phyloP scores from a whole-genome alignment of 2,797 vertebrate species.

The Pseudomugil gertrudae region DNA sequence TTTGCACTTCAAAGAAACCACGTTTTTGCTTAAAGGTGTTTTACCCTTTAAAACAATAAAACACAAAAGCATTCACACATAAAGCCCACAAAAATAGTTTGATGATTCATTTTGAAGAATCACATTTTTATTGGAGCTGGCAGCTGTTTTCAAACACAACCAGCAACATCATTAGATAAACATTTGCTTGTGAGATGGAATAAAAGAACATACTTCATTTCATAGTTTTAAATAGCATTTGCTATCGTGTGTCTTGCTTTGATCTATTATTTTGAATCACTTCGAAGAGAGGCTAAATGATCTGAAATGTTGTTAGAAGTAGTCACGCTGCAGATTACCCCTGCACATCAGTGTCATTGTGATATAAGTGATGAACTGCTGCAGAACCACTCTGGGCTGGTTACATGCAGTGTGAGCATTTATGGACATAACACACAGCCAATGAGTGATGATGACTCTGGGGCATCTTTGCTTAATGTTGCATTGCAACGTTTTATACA shows the following conservation, averaged over 20 bases:
- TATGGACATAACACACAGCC: neutral
- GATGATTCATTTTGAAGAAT: neutral
- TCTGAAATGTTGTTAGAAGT: conserved; percentile 3
- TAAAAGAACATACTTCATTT: neutral
- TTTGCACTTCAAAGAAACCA: too few species aligned
- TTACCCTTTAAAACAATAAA: too few species aligned
- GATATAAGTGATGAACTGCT: neutral
- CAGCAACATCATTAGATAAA: neutral
- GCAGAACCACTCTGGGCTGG: neutral
- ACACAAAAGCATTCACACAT: neutral
- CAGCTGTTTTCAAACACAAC: neutral
- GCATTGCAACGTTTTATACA: conserved; percentile 4
- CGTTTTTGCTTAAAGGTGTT: too few species aligned
- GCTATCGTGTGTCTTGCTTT: neutral
- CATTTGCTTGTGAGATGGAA: neutral
- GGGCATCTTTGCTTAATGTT: conserved; percentile 7
- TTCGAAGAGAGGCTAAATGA: neutral
- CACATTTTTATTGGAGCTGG: neutral
- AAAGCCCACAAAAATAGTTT: neutral
- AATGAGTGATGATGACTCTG: conserved; percentile 8
- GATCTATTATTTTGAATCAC: neutral
- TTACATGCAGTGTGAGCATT: neutral
- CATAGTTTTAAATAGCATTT: neutral
- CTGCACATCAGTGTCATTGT: conserved; percentile 16
- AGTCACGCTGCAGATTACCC: neutral